Conservation (phyloP, 2,113 vertebrate genomes). For the Canis aureus region DNA sequence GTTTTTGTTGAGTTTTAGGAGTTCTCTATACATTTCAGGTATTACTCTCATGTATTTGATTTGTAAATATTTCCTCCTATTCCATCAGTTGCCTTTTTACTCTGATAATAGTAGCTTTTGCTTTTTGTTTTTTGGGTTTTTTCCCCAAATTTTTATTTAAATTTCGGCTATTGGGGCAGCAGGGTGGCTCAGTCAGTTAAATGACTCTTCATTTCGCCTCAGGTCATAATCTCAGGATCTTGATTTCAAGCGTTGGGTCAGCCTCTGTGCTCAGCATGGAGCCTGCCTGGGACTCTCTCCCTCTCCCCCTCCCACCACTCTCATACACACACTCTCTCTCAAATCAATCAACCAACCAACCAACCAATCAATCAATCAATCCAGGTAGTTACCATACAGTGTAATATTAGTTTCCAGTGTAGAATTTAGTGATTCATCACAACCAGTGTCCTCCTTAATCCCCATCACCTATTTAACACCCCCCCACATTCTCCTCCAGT, state of each 20-base stretch:
- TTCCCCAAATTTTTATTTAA: background rate
- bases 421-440: background rate
- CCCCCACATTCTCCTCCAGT: background rate
- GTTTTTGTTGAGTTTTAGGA: background rate
- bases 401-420: background rate
- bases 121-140: background rate
- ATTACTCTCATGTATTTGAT: background rate
- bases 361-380: background rate
- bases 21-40: background rate
- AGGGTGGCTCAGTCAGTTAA: background rate
- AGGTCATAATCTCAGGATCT: too few relatives aligned
- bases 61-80: background rate
- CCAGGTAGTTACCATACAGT: background rate
- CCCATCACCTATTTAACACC: background rate
- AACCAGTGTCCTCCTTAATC: background rate
- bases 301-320: background rate
- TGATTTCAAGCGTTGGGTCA: background rate
- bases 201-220: background rate
- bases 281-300: background rate
- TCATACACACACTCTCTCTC: background rate
- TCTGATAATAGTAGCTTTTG: background rate
- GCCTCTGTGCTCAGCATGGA: background rate
- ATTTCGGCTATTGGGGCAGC: background rate
- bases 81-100: background rate
- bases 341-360: background rate